These are phyloP conservation scores for Campoletis raptor DNA, from an alignment of 2,888 invertebrate genomes.

Conservation along the genomic window DNA sequence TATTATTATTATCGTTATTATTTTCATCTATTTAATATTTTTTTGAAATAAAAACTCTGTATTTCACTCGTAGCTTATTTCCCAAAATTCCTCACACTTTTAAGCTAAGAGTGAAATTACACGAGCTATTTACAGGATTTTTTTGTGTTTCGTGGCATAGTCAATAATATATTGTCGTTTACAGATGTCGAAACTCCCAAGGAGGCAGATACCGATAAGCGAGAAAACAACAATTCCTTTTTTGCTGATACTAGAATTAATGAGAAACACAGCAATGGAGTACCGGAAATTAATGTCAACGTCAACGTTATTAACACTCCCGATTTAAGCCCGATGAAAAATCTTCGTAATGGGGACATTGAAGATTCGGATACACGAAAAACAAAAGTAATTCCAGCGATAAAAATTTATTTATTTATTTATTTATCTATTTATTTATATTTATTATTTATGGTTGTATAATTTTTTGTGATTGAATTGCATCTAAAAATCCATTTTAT, in stretches of 20 bases:
- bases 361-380: constrained; percentile 76
- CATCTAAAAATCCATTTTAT: constrained; percentile 42
- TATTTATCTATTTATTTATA: too few species aligned
- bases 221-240: constrained; percentile 82
- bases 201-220: constrained; percentile 69
- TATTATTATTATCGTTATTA: constrained; percentile 1
- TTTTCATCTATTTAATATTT: constrained; percentile 3
- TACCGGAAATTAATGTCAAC: constrained; percentile 73
- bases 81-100: constrained; percentile 45
- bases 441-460: background rate
- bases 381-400: constrained; percentile 72
- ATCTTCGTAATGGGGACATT: constrained; percentile 78
- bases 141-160: background rate
- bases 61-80: constrained; percentile 60
- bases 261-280: constrained; percentile 76
- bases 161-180: constrained; percentile 66
- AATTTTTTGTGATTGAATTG: background rate
- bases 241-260: constrained; percentile 73
- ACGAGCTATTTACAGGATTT: constrained; percentile 44
- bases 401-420: background rate
- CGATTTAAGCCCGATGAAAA: constrained; percentile 82
- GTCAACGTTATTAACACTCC: constrained; percentile 77
- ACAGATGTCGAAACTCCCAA: constrained; percentile 74
- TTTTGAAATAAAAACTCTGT: constrained; percentile 35
- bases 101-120: constrained; percentile 49